Base-by-base conservation (phyloP, 1,140 invertebrate genomes). In the Drosophila navojoa region DNA sequence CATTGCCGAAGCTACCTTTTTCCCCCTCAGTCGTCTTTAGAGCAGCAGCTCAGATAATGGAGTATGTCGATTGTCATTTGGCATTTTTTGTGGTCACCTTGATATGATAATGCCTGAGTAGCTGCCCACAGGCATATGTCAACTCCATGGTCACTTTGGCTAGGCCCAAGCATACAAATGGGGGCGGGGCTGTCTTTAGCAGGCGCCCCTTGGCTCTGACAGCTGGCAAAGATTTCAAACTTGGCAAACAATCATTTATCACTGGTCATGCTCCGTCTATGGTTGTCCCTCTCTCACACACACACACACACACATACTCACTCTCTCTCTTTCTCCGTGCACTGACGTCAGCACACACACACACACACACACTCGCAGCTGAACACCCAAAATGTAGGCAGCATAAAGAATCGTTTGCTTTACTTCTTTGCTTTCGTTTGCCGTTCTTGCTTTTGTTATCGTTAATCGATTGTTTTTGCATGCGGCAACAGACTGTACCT, bases 161-260 rank as follows among this genome's bases (percentile, higher is more conserved):
- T 5, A 15, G 27, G 13, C 54, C 38, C n/a, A 1, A 44, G 22
- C 7, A 45, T 2, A 19, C 11, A 4, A 44, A 44, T 27, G 55
- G n/a, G 13, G 49, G 13, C 49, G 13, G 2, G 22, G 10, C 49
- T 13, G 25, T 25, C 25, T 32, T 15, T 32, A 2, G 32, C 32
- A 32, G 32, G 13, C 35, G 19, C 40, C 15, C 35, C 27, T 35
- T 25, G 59, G 45, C 19, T 49, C 45, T 61, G 45, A 25, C 63
- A 71, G 52, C 55, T 68, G 67, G 49, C 64, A 71, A 80, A 78
- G 76, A 81, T 71, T 81, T 76, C 72, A 74, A 87, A 76, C 78
- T 81, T 87, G 71, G 67, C 62, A 72, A 81, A 79, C 75, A 79
- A 82, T 82, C 76, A 82, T 87, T 87, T 86, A 82, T 87, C 76